These are phyloP conservation scores for Otus sunia DNA, from an alignment of 2,113 vertebrate genomes.

Conservation along the genomic window DNA sequence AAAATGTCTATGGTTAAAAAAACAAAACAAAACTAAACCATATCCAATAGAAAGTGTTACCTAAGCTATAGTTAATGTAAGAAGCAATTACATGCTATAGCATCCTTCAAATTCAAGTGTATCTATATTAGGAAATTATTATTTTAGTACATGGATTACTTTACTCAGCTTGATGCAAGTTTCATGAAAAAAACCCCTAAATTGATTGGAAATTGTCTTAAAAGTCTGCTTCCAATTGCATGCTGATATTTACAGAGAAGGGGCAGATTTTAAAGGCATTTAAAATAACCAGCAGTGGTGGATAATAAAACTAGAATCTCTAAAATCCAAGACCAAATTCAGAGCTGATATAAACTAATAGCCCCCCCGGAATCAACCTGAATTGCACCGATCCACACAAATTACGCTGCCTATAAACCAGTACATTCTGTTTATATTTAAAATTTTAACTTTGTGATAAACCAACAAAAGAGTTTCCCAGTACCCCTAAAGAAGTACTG, in stretches of 20 bases:
- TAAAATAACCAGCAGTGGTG: background rate
- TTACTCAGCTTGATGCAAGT: background rate
- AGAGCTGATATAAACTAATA: background rate
- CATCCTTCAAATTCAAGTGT: slow-evolving; percentile 31
- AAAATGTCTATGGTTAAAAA: background rate
- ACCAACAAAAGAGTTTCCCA: background rate
- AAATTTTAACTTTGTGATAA: background rate
- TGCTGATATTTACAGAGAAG: background rate
- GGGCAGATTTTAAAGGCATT: background rate
- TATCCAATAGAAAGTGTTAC: slow-evolving; percentile 26
- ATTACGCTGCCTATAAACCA: background rate
- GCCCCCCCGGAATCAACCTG: background rate
- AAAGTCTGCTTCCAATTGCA: slow-evolving; percentile 4
- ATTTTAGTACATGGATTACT: background rate
- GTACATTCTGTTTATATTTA: background rate
- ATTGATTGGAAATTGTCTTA: background rate
- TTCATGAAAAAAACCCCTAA: background rate
- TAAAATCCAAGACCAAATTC: background rate
- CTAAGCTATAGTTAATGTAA: slow-evolving; percentile 39
- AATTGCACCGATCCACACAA: background rate
- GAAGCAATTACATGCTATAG: slow-evolving; percentile 38
- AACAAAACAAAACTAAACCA: background rate
- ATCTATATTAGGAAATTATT: slow-evolving; percentile 54
- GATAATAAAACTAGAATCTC: background rate
- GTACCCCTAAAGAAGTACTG: background rate